Conservation (phyloP, 2,888 invertebrate genomes). For the Hirtodrosophila cameraria region DNA sequence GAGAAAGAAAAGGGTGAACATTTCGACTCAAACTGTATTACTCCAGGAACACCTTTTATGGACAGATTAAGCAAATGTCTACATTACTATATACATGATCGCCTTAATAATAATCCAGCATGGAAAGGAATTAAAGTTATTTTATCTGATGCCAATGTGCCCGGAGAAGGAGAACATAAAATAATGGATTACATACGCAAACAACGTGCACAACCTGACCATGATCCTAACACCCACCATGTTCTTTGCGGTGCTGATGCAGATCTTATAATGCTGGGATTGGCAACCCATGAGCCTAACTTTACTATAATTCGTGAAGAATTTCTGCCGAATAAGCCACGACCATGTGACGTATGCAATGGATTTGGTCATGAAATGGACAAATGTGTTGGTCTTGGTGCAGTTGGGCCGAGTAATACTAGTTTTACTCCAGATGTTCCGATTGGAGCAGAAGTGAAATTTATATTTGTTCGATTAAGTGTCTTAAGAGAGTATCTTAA, state of each 20-base stretch:
- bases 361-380: constrained; percentile 96
- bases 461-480: constrained; percentile 96
- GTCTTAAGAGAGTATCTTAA: constrained; percentile 97
- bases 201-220: constrained; percentile 96
- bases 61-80: constrained; percentile 92
- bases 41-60: constrained; percentile 99
- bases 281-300: constrained; percentile 99
- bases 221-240: constrained; percentile 99
- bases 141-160: constrained; percentile 99
- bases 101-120: constrained; percentile 95
- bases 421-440: constrained; percentile 85
- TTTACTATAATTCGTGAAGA: constrained; percentile 99
- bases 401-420: constrained; percentile 85
- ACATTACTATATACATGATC: constrained; percentile 85
- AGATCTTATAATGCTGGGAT: constrained; percentile 98
- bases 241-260: constrained; percentile 99
- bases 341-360: constrained; percentile 98
- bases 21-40: constrained; percentile 99
- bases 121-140: constrained; percentile 98
- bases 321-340: constrained; percentile 98
- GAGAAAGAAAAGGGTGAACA: constrained; percentile 96
- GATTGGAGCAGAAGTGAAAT: constrained; percentile 91
- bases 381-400: constrained; percentile 92
- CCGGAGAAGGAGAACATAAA: constrained; percentile 99
- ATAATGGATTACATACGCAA: constrained; percentile 99